phyloP scores from a whole-genome alignment of 2,113 vertebrate genomes.

The Chitala chitala region DNA sequence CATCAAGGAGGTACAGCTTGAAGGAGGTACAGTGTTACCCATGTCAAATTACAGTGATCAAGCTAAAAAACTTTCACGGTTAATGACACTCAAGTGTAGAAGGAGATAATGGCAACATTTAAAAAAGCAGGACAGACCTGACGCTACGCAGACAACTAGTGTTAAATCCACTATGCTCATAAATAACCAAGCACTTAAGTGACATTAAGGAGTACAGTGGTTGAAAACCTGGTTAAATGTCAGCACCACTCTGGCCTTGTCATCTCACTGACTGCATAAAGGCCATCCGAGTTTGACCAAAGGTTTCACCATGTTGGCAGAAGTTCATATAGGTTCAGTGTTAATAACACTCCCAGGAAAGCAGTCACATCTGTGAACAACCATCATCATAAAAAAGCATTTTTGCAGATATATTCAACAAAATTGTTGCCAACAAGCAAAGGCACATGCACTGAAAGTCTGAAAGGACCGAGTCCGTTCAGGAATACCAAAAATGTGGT shows the following conservation, averaged over 20 bases:
- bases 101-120: not conserved
- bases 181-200: conserved; percentile 11
- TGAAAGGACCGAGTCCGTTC: not conserved
- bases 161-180: not conserved
- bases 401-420: conserved; percentile 15
- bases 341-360: not conserved
- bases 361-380: not conserved
- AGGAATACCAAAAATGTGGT: not conserved
- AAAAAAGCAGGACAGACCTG: not conserved
- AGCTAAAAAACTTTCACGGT: not conserved
- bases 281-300: not conserved
- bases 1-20: not conserved
- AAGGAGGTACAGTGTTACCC: not conserved
- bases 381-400: not conserved
- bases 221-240: conserved; percentile 11
- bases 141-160: not conserved
- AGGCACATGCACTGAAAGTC: conserved; percentile 13
- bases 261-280: not conserved
- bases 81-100: conserved; percentile 2
- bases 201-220: not conserved
- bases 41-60: not conserved
- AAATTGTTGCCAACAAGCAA: conserved; percentile 17
- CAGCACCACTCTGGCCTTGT: conserved; percentile 3
- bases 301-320: not conserved
- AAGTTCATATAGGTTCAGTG: not conserved